Evolutionary conservation across 2,113 vertebrate genomes (phyloP).

Genomic region (Sula dactylatra): DNA sequence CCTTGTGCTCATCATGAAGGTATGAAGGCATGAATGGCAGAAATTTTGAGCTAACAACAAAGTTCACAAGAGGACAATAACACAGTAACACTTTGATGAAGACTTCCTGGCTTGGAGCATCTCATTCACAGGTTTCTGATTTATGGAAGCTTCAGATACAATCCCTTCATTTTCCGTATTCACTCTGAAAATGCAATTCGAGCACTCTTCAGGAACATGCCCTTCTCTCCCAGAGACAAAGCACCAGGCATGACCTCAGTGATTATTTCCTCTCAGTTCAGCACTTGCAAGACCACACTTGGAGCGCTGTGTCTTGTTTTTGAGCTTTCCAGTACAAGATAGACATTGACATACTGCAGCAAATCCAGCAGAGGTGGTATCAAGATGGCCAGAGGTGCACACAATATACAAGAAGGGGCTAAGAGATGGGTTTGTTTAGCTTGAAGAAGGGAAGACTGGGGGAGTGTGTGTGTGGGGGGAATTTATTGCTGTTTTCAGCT

Average conservation of each 20-base stretch:
- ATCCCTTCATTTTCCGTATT: not conserved
- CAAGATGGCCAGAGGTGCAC: not conserved
- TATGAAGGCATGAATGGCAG: not conserved
- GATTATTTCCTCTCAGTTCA: not conserved
- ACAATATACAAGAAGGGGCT: not conserved
- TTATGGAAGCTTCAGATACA: not conserved
- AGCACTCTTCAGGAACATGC: not conserved
- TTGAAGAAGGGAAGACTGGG: not conserved
- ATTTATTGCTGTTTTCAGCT: not conserved
- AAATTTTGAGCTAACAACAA: not conserved
- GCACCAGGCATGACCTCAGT: not conserved
- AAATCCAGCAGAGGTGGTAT: not conserved
- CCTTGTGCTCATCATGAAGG: not conserved
- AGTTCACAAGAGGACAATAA: not conserved
- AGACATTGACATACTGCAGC: not conserved
- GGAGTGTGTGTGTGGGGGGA: no score
- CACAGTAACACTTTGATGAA: not conserved
- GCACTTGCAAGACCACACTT: not conserved
- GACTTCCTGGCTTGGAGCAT: not conserved
- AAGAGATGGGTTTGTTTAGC: not conserved
- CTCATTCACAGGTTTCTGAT: not conserved
- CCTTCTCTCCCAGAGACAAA: not conserved
- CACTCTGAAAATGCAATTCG: not conserved
- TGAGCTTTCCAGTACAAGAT: not conserved
- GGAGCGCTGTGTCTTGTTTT: not conserved